Evolutionary conservation across 2,888 invertebrate genomes (phyloP).

Genomic region (Nomada flava): DNA sequence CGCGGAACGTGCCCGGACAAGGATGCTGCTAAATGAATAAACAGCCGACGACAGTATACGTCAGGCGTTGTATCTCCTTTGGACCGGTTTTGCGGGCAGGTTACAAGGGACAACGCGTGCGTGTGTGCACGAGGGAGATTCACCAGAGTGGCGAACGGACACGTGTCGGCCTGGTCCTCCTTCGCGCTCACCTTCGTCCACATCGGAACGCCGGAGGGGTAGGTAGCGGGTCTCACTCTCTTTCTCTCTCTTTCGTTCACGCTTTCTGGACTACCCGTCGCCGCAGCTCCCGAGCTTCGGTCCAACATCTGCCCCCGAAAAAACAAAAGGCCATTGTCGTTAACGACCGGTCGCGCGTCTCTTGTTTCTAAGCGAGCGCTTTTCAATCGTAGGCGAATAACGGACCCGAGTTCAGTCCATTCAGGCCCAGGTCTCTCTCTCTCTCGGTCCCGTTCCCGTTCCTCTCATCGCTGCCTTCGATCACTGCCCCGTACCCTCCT

Average conservation of each 20-base stretch:
- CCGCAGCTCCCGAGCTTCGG: slow-evolving; percentile 70
- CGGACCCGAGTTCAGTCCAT: slow-evolving; percentile 78
- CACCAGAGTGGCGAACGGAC: slow-evolving; percentile 61
- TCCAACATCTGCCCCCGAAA: slow-evolving; percentile 84
- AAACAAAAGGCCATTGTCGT: slow-evolving; percentile 84
- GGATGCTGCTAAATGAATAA: slow-evolving; percentile 31
- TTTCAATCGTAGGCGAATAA: slow-evolving; percentile 84
- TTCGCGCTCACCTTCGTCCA: slow-evolving; percentile 64
- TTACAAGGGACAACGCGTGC: slow-evolving; percentile 44
- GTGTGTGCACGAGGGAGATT: slow-evolving; percentile 53
- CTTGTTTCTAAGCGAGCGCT: slow-evolving; percentile 84
- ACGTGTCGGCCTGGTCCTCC: slow-evolving; percentile 64
- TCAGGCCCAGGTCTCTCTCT: slow-evolving; percentile 62
- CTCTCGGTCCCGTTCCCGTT: slow-evolving; percentile 46
- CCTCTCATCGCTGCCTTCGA: neutral
- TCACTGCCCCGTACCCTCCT: neutral
- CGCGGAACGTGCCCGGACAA: slow-evolving; percentile 26
- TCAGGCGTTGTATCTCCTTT: slow-evolving; percentile 28
- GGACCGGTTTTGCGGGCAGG: slow-evolving; percentile 54
- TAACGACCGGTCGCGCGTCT: slow-evolving; percentile 84
- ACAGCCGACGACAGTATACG: slow-evolving; percentile 28
- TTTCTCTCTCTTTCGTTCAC: neutral
- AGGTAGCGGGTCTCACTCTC: slow-evolving; percentile 15
- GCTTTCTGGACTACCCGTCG: slow-evolving; percentile 38
- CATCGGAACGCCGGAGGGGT: slow-evolving; percentile 52